phyloP scores from a whole-genome alignment of 1,140 invertebrate species.

The Matsumurasca onukii region DNA sequence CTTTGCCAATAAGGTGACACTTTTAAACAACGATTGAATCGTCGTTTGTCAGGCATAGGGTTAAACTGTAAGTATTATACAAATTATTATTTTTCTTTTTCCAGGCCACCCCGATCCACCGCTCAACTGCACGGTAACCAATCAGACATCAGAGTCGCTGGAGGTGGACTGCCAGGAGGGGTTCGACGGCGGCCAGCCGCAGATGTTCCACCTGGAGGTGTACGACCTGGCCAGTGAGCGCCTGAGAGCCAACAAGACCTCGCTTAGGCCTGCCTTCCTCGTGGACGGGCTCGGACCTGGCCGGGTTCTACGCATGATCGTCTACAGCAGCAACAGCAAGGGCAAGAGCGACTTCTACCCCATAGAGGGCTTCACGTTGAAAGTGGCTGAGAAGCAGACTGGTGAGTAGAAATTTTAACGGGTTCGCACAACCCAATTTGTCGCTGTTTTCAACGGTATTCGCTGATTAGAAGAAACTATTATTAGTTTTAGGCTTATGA shows the following conservation, averaged over 20 bases:
- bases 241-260: conserved; percentile 68
- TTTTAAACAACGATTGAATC: no score
- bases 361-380: conserved; percentile 66
- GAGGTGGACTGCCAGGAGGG: conserved; percentile 76
- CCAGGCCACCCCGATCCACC: conserved; percentile 71
- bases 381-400: conserved; percentile 77
- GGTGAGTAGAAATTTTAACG: conserved; percentile 56
- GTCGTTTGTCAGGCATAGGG: no score
- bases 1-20: no score
- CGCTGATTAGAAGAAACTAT: background rate
- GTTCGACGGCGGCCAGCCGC: conserved; percentile 75
- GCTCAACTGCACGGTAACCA: conserved; percentile 75
- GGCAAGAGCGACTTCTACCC: conserved; percentile 70
- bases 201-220: conserved; percentile 71
- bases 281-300: conserved; percentile 69
- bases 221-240: conserved; percentile 64
- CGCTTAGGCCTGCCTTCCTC: conserved; percentile 63
- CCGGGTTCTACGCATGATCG: conserved; percentile 63
- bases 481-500: background rate
- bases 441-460: background rate
- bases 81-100: no score
- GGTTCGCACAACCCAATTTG: no score
- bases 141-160: conserved; percentile 76
- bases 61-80: no score
- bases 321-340: conserved; percentile 83